Base-by-base conservation (phyloP, 1,140 invertebrate genomes). In the Lanistes nyassanus region DNA sequence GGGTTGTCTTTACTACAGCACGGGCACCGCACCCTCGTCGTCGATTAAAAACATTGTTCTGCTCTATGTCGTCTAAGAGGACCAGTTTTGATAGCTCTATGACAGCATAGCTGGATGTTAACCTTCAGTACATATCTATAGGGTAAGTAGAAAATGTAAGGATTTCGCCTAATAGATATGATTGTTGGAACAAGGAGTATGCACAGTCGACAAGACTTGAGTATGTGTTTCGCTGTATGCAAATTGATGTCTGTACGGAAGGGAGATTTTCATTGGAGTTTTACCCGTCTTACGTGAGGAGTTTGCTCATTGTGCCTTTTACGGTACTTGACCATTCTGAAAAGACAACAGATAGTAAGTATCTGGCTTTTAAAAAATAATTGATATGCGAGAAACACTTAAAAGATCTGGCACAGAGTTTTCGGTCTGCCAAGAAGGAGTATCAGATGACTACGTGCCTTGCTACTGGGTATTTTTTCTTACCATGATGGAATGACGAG, bases 1-100 rank as follows among this genome's bases (percentile, higher is more conserved):
- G 81, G 81, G 77, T 82, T 76, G 71, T 74, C n/a, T 76, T 78
- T 73, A 68, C 60, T 64, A 77, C 66, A 74, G 75, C 80, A 79
- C 74, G 81, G 78, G 77, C 79, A 80, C 81, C 81, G 81, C 81
- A 82, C 81, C 81, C 81, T 76, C 67, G 66, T 72, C 51, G 73
- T 71, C 58, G 42, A 74, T 74, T 62, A 65, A 71, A 72, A 71
- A 70, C 58, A 51, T 66, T 56, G 67, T 70, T 67, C 67, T 65
- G 73, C 71, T 75, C 65, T 75, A 75, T 71, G 72, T 70, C 37
- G 58, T 53, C 53, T 58, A 74, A 67, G 26, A 69, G 71, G 72
- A 60, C 58, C 42, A 64, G 34, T 73, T 66, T 60, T 72, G 76
- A 77, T 56, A 58, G 39, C 36, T 73, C 39, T 73, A 55, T 55